These are phyloP conservation scores for Temnothorax nylanderi DNA, from an alignment of 1,140 invertebrate species.

Conservation along the genomic window DNA sequence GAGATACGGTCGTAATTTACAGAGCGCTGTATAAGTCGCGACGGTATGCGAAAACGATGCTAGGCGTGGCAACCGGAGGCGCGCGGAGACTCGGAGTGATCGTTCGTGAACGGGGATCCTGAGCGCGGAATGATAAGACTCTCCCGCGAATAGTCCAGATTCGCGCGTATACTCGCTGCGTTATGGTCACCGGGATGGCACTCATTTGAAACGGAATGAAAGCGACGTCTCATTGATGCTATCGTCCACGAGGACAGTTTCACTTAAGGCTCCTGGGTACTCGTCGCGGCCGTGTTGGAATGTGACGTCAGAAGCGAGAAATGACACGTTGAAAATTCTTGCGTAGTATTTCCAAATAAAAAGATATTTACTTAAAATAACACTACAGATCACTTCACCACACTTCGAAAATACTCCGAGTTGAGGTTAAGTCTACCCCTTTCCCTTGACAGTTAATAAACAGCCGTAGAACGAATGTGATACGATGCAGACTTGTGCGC, in stretches of 20 bases:
- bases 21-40: constrained; percentile 30
- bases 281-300: too few species aligned
- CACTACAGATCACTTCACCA: too few species aligned
- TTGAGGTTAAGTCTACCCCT: too few species aligned
- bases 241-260: background rate
- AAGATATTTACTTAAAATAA: too few species aligned
- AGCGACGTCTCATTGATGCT: background rate
- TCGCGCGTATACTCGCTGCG: constrained; percentile 8
- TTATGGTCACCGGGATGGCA: background rate
- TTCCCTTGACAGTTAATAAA: too few species aligned
- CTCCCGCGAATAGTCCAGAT: constrained; percentile 22
- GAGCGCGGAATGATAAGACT: background rate
- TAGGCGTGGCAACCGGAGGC: constrained; percentile 56
- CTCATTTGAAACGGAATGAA: constrained; percentile 57
- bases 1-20: constrained; percentile 64
- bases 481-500: too few species aligned
- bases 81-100: background rate
- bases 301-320: too few species aligned
- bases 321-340: too few species aligned
- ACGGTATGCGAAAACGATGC: constrained; percentile 62
- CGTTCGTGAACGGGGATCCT: constrained; percentile 7
- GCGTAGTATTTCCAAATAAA: too few species aligned
- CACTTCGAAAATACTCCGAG: too few species aligned
- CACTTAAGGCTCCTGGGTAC: too few species aligned
- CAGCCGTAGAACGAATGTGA: too few species aligned